Evolutionary conservation across 1,140 invertebrate species (phyloP), one percentile per base, ranked within the genome.

Genomic region (Chrysoperla carnea): DNA sequence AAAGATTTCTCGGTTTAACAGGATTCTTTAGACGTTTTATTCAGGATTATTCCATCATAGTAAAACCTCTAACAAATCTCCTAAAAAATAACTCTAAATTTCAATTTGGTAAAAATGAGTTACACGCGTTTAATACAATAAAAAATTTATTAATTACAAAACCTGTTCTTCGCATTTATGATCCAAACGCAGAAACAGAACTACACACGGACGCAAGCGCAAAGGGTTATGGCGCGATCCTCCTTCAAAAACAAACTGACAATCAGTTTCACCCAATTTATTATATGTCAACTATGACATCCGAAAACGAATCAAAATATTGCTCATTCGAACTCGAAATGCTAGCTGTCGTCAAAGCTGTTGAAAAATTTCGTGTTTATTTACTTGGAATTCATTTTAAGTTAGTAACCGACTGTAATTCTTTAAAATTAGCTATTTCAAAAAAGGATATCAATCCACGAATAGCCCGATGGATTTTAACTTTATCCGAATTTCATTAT

Each of bases 271-370:
- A 48, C 50, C 47, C 14, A 38, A 40, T 4, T 6, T 37, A 29
- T 39, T 39, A 11, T 40, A 42, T 9, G 11, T 47, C 31, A 46
- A 39, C 2, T 49, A 41, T 15, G 36, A 44, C 28, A 42, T 40
- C 48, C 9, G 29, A 36, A 7, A 47, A 39, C 27, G 49, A 57
- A 47, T 8, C 36, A 9, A 45, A 47, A 35, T 57, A 61, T 50
- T 55, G 60, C 46, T 60, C 55, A 0, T 61, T 60, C 35, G 58
- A 63, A 36, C 31, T 61, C 1, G 56, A 63, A 38, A 60, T 52
- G 0, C 31, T 66, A 6, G 57, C 57, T 0, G 54, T 62, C 0
- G 53, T 59, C 9, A 40, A 50, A 6, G 31, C 47, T 0, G 7
- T 60, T 6, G 45, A 48, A 13, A 36, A 48, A 6, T 59, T 56